Evolutionary conservation across 2,888 invertebrate genomes (phyloP), one percentile per base, ranked within the genome.

Genomic region (Julus scandinavius): DNA sequence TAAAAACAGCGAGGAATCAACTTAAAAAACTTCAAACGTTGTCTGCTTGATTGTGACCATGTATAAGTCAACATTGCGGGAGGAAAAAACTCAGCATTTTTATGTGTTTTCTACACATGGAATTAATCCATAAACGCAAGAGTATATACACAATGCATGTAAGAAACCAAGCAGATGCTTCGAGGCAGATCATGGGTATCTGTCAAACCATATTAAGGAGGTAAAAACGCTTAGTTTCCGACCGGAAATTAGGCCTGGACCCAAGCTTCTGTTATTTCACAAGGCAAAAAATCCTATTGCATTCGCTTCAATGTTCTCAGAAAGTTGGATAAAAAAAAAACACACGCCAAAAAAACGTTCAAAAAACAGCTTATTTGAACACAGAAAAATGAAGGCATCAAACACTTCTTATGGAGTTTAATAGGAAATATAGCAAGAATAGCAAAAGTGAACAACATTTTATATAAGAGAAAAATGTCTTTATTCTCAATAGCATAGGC

Each of bases 191-290:
- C 80, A 80, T 80, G 80, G 13, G 29, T 38, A 29, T 80, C 80
- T 80, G 80, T 38, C 80, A 80, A 80, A 80, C 80, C 9, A 80
- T 80, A 80, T 80, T 80, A 80, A 54, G 38, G 80, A 80, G 20
- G 80, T 80, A 80, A 80, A 80, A 80, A 38, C 63, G 11, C 80
- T 13, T 80, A 80, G 80, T 38, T 80, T 80, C 80, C 80, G 80
- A 38, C 80, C 80, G 80, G 80, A 80, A 80, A 80, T 80, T 80
- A 38, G 80, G 80, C 80, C 38, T 80, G 80, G 80, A 80, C 80
- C 20, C 38, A 6, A 80, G 80, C 38, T 20, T 38, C 80, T 80
- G 9, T 80, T 38, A 80, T 80, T 80, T 80, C 63, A 54, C 80
- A 11, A 38, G 13, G 0, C 29, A 3, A 29, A 80, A 29, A 80